Conservation (phyloP, 2,113 vertebrate species). For the Aplodontia rufa region DNA sequence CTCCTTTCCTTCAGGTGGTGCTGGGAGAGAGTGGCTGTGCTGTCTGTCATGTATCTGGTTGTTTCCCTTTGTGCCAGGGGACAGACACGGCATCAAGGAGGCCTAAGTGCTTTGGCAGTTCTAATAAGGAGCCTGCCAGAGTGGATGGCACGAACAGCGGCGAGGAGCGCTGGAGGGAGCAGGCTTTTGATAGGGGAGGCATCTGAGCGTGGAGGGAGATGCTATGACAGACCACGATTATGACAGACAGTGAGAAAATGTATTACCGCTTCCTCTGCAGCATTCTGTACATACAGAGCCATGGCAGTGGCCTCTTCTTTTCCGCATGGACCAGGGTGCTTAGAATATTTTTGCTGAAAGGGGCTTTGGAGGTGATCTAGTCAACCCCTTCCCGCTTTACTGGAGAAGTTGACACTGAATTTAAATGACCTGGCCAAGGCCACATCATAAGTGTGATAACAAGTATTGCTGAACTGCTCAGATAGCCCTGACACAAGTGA, state of each 20-base stretch:
- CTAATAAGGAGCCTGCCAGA: background rate
- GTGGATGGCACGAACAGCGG: background rate
- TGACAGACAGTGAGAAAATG: background rate
- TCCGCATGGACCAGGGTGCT: background rate
- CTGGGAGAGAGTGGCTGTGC: background rate
- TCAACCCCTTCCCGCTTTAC: background rate
- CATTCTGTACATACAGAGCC: fast-evolving
- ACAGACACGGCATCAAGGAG: background rate
- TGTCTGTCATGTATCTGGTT: background rate
- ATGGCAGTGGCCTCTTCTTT: background rate
- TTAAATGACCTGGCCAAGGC: background rate
- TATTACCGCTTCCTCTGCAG: background rate
- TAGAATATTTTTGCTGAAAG: background rate
- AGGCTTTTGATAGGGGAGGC: background rate
- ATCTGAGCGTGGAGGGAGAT: background rate
- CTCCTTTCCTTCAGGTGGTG: background rate
- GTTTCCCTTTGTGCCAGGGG: background rate
- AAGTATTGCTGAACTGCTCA: fast-evolving
- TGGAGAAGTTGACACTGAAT: background rate
- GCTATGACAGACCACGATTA: background rate
- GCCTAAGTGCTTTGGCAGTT: background rate
- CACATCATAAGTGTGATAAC: fast-evolving
- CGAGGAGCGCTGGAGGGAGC: fast-evolving
- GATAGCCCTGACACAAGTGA: background rate
- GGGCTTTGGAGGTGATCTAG: background rate